Evolutionary conservation across 2,797 vertebrate genomes (phyloP).

Genomic region (Lagodon rhomboides): DNA sequence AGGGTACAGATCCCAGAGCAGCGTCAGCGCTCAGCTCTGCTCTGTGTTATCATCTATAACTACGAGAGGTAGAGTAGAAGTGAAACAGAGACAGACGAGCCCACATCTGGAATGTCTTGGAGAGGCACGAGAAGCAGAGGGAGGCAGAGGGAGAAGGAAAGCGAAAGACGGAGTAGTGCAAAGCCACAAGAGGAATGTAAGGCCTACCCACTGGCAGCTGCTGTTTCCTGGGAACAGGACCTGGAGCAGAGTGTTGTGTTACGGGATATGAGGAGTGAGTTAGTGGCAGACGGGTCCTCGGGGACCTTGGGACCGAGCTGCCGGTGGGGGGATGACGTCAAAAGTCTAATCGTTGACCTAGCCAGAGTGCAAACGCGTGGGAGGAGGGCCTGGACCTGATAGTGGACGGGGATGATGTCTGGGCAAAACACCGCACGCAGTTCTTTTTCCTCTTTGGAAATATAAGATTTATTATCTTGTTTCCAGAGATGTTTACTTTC

Average conservation of each 20-base stretch:
- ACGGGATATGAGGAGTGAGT: conserved; percentile 50
- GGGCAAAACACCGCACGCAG: conserved; percentile 17
- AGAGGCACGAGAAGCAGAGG: conserved; percentile 48
- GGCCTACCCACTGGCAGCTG: conserved; percentile 54
- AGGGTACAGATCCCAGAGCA: conserved; percentile 41
- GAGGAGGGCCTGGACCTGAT: conserved; percentile 38
- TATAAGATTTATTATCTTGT: too few relatives aligned
- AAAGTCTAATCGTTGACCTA: conserved; percentile 23
- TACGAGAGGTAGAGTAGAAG: conserved; percentile 37
- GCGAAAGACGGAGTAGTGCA: conserved; percentile 48
- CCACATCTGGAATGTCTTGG: conserved; percentile 73
- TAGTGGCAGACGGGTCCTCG: conserved; percentile 42
- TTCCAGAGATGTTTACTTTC: too few relatives aligned
- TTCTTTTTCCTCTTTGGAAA: neutral
- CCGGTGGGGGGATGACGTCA: conserved; percentile 59
- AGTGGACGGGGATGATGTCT: conserved; percentile 8
- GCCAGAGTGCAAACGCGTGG: conserved; percentile 42
- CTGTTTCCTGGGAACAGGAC: conserved; percentile 49
- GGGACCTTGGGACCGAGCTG: conserved; percentile 59
- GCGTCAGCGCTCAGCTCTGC: conserved; percentile 31
- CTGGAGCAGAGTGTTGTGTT: conserved; percentile 20
- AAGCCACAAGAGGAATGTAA: conserved; percentile 74
- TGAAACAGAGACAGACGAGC: conserved; percentile 32
- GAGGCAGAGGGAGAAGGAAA: conserved; percentile 28
- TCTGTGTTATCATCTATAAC: conserved; percentile 57